Evolutionary conservation across 2,797 vertebrate genomes (phyloP), one percentile per base, ranked within the genome.

Genomic region (Ptychobarbus kaznakovi): DNA sequence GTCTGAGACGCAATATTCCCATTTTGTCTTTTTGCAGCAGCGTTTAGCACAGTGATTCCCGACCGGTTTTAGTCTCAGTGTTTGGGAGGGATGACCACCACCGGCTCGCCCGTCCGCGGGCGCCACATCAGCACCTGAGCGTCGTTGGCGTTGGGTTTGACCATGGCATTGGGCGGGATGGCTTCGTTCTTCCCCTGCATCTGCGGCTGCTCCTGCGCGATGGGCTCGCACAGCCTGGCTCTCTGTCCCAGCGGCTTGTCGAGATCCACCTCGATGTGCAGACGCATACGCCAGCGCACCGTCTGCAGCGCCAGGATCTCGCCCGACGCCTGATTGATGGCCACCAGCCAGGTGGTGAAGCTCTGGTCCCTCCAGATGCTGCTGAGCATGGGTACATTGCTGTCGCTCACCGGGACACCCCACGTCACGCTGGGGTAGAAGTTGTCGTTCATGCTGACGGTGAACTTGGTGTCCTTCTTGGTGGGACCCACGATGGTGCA

Each of bases 81-180:
- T 93, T 98, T 99, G 0, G 98, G 95, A 22, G 97, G 98, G 90
- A 99, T 99, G 91, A 99, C 98, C 94, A 99, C 97, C 12, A 97
- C 93, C 0, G 97, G 94, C 51, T 95, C 94, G 84, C 97, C 96
- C 0, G 91, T 95, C 90, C 95, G 97, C 93, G 98, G 98, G 94
- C 98, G 95, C 98, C 98, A 99, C 98, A 99, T 99, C 91, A 99
- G 97, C 91, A 99, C 98, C 95, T 99, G 98, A 85, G 98, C 98
- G 1, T 99, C 98, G 1, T 99, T 99, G 96, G 98, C 98, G 28
- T 99, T 99, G 92, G 98, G 98, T 93, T 99, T 99, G 92, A 97
- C 96, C 94, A 97, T 97, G 93, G 97, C 98, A 32, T 98, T 98
- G 66, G 95, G 87, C 7, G 97, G 96, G 92, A 99, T 98, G 89